A percentile compares a stretch with the other conserved stretches of the same genome.
Conservation (phyloP, 2,797 vertebrate species). For the Phylloscopus collybita region DNA sequence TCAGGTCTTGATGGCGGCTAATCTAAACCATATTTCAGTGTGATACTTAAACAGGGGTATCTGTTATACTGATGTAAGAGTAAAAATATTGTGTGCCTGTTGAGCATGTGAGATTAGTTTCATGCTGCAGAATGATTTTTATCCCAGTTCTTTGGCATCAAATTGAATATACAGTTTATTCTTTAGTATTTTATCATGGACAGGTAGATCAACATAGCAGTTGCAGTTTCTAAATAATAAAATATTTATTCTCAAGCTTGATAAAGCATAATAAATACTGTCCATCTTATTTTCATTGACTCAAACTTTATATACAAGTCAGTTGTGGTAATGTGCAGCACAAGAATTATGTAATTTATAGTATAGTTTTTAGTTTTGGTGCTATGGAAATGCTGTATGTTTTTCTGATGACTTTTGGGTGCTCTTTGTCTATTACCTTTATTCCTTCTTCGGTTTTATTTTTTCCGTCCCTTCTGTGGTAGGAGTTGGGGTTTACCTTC, state of each 20-base stretch:
- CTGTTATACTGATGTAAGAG: neutral
- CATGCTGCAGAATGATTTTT: neutral
- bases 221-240: neutral
- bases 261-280: neutral
- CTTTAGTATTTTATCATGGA: neutral
- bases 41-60: neutral
- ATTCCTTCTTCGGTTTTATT: neutral
- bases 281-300: neutral
- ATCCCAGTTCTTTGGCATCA: neutral
- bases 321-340: neutral
- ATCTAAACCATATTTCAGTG: neutral
- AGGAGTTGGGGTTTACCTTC: neutral
- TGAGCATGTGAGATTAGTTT: neutral
- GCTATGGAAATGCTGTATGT: neutral
- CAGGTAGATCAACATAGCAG: neutral
- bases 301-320: neutral
- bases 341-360: neutral
- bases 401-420: neutral
- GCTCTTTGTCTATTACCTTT: neutral
- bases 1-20: neutral
- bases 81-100: neutral
- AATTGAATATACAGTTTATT: neutral
- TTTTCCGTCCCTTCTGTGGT: neutral
- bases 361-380: neutral
- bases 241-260: neutral